Evolutionary conservation across 37 sponge, comb jelly and placozoan genomes (phyloP).

Genomic region (Beroe ovata): DNA sequence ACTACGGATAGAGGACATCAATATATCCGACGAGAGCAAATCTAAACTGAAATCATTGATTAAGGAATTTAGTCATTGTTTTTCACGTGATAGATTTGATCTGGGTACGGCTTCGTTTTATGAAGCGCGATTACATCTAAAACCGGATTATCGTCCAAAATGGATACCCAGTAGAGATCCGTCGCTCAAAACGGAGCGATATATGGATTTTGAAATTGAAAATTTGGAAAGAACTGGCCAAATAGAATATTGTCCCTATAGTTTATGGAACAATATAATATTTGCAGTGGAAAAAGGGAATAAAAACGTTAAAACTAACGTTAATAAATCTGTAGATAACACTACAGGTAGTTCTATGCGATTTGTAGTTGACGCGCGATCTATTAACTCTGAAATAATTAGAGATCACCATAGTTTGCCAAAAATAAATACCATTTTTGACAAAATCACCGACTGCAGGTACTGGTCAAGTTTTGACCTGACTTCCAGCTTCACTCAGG

Average conservation of each 20-base stretch:
- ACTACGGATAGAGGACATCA: conserved; percentile 11
- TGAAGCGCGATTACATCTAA: conserved; percentile 28
- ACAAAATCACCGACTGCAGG: conserved; percentile 47
- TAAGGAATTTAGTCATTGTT: conserved; percentile 56
- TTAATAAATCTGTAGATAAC: neutral
- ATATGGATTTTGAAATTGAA: conserved; percentile 47
- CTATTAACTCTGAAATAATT: conserved; percentile 10
- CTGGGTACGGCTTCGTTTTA: conserved; percentile 36
- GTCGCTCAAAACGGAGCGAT: conserved; percentile 5
- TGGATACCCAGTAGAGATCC: conserved; percentile 26
- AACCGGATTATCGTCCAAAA: conserved; percentile 12
- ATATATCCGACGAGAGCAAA: conserved; percentile 5
- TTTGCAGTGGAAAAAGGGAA: neutral
- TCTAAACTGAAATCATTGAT: conserved; percentile 34
- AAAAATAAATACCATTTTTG: conserved; percentile 1
- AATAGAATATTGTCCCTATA: neutral
- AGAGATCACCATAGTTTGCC: conserved; percentile 38
- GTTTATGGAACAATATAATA: conserved; percentile 20
- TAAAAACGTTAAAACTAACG: neutral
- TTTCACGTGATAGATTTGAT: conserved; percentile 30
- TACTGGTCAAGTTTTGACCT: conserved; percentile 23
- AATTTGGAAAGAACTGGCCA: conserved; percentile 50
- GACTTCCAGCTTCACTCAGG: conserved; percentile 37
- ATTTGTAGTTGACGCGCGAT: conserved; percentile 24
- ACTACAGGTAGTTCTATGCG: neutral